A percentile compares a stretch with the other conserved stretches of the same genome.
Evolutionary conservation across 2,113 vertebrate species (phyloP).

Genomic region (Mesocricetus auratus): DNA sequence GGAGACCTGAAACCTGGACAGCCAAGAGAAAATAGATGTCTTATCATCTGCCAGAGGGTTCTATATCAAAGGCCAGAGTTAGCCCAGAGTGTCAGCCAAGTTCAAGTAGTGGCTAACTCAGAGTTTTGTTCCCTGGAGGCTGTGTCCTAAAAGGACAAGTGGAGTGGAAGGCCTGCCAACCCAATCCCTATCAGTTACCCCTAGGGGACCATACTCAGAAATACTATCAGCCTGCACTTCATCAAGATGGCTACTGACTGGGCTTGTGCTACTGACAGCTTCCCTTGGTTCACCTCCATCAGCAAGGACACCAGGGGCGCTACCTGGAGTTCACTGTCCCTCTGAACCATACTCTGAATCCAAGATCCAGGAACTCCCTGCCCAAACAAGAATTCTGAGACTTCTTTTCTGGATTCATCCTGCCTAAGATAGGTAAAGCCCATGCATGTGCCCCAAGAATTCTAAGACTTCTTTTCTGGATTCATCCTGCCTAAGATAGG

Average conservation of each 20-base stretch:
- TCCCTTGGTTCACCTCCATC: neutral
- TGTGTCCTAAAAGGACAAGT: neutral
- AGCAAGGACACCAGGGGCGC: neutral
- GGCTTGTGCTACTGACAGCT: accelerated
- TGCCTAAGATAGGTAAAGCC: neutral
- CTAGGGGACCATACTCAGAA: neutral
- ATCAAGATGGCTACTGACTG: neutral
- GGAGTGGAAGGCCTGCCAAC: neutral
- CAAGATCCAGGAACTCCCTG: neutral
- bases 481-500: neutral
- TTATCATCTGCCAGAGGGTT: neutral
- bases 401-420: neutral
- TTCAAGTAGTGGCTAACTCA: neutral
- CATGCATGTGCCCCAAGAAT: neutral
- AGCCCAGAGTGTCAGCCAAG: neutral
- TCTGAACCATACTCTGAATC: neutral
- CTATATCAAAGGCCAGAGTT: neutral
- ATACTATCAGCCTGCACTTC: neutral
- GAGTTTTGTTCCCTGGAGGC: neutral
- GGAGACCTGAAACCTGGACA: neutral
- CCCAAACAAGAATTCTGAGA: neutral
- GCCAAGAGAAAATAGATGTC: neutral
- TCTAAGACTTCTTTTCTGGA: neutral
- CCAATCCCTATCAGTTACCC: neutral
- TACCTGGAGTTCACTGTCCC: neutral